phyloP scores from a whole-genome alignment of 2,113 vertebrate species.

The Chauna torquata region DNA sequence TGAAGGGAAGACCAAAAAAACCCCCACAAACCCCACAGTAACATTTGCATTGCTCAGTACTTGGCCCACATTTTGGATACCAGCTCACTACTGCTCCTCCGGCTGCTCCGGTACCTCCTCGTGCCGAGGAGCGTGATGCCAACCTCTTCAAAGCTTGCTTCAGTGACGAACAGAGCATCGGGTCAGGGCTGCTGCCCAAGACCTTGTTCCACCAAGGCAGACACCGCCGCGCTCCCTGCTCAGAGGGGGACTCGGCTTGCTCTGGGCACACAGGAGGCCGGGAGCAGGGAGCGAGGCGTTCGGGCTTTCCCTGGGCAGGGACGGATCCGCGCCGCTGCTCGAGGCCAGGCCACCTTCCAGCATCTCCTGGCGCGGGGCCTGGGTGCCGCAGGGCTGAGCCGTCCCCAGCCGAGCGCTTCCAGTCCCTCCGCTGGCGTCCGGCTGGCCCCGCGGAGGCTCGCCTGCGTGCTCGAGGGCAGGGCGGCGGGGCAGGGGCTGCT shows the following conservation, averaged over 20 bases:
- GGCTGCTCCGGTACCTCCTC: neutral
- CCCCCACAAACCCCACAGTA: neutral
- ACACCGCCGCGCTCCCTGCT: neutral
- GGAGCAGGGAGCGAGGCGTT: neutral
- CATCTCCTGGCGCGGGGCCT: neutral
- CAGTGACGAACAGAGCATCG: fast-evolving
- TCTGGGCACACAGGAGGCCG: neutral
- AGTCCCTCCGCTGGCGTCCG: no score
- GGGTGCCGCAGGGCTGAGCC: no score
- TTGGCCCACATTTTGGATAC: neutral
- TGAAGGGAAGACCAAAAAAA: fast-evolving
- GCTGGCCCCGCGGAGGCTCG: no score
- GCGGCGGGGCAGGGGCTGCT: neutral
- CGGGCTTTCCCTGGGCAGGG: neutral
- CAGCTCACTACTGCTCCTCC: neutral
- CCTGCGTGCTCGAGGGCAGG: neutral
- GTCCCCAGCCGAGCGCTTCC: no score
- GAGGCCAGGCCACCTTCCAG: neutral
- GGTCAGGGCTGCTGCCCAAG: neutral
- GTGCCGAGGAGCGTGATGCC: fast-evolving
- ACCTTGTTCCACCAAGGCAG: neutral
- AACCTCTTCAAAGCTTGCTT: neutral
- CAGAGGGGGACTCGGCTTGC: fast-evolving
- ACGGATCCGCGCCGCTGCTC: fast-evolving
- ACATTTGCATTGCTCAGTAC: neutral